phyloP scores from a whole-genome alignment of 1,140 invertebrate species.

The Apis mellifera region Amel_HAv3.1 CM009938.2:4283001-4283500 shows the following conservation, averaged over 20 bases:
- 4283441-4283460: neutral
- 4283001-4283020: neutral
- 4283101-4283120: neutral
- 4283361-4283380: conserved; percentile 25
- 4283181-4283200: neutral
- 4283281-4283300: conserved; percentile 36
- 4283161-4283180: neutral
- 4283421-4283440: neutral
- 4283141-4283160: neutral
- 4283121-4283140: neutral
- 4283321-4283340: conserved; percentile 17
- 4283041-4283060: neutral
- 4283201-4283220: conserved; percentile 39
- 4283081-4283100: neutral
- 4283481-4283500: neutral
- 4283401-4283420: neutral
- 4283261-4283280: conserved; percentile 6
- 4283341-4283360: conserved; percentile 12
- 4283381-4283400: too few relatives aligned
- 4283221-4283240: conserved; percentile 45
- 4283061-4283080: neutral
- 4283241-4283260: neutral
- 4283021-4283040: neutral
- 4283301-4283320: conserved; percentile 51
- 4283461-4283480: neutral